Evolutionary conservation across 2,113 vertebrate species (phyloP), one percentile per base, ranked within the genome.

Genomic region (Eubucco bourcierii): DNA sequence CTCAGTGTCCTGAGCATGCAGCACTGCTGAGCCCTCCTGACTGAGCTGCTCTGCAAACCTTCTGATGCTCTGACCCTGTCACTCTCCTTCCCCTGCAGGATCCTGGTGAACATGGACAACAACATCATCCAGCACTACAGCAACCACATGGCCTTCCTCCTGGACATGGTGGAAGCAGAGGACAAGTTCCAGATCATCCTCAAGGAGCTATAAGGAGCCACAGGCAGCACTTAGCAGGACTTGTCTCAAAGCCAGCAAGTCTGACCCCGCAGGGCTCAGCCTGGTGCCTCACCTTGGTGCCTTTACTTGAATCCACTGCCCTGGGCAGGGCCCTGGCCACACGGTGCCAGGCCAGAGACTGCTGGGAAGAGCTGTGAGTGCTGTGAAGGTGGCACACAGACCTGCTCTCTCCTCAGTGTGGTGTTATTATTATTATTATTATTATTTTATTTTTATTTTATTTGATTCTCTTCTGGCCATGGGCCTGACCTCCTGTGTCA

Each of bases 81-180:
- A 0, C 55, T 86, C 58, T 52, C 28, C 8, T 37, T 75, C 59
- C 90, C 60, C 93, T 55, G 7, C 58, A 99, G 99, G 85, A 99
- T 99, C 90, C 97, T 98, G 46, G 98, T 99, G 88, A 99, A 99
- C 97, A 99, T 99, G 99, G 99, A 99, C 72, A 98, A 99, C 97
- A 99, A 99, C 98, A 99, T 99, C 92, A 98, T 99, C 12, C 98
- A 99, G 97, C 99, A 99, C 95, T 99, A 99, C 95, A 99, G 98
- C 98, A 99, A 99, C 97, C 99, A 99, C 28, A 98, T 98, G 2
- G 99, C 99, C 90, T 99, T 99, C 90, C 98, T 99, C 63, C 98
- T 99, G 47, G 99, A 99, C 89, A 84, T 99, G 94, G 98, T 98
- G 2, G 99, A 99, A 87, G 80, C 96, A 10, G 97, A 97, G 28